phyloP scores from a whole-genome alignment of 2,888 invertebrate genomes.

The Nephrotoma flavescens region DNA sequence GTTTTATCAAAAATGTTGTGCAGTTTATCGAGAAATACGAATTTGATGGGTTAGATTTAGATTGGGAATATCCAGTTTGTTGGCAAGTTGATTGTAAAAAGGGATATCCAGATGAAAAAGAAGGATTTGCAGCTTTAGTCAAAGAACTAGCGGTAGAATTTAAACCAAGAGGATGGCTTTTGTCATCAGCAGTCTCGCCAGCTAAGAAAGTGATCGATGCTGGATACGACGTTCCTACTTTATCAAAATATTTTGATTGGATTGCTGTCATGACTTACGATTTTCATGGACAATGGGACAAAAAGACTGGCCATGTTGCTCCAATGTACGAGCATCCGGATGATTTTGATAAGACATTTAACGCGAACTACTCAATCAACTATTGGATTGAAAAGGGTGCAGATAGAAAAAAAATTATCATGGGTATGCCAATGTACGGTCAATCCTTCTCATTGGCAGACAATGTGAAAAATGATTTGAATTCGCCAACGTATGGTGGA shows the following conservation, averaged over 20 bases:
- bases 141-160: slow-evolving; percentile 59
- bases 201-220: slow-evolving; percentile 69
- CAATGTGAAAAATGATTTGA: slow-evolving; percentile 45
- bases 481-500: slow-evolving; percentile 67
- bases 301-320: slow-evolving; percentile 77
- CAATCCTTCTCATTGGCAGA: slow-evolving; percentile 74
- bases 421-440: slow-evolving; percentile 83
- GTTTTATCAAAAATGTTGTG: slow-evolving; percentile 59
- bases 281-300: slow-evolving; percentile 85
- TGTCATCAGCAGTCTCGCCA: slow-evolving; percentile 77
- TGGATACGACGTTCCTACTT: slow-evolving; percentile 64
- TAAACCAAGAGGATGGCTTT: slow-evolving; percentile 49
- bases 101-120: slow-evolving; percentile 67
- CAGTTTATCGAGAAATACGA: slow-evolving; percentile 64
- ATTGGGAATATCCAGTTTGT: slow-evolving; percentile 90
- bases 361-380: slow-evolving; percentile 73
- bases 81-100: slow-evolving; percentile 80
- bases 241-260: slow-evolving; percentile 73
- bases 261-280: slow-evolving; percentile 86
- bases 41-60: slow-evolving; percentile 83
- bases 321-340: slow-evolving; percentile 69
- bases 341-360: slow-evolving; percentile 60
- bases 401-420: slow-evolving; percentile 56
- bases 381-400: slow-evolving; percentile 79
- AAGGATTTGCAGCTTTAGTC: slow-evolving; percentile 59